Evolutionary conservation across 2,888 invertebrate genomes (phyloP).

Genomic region (Sarcophaga rosellei): DNA sequence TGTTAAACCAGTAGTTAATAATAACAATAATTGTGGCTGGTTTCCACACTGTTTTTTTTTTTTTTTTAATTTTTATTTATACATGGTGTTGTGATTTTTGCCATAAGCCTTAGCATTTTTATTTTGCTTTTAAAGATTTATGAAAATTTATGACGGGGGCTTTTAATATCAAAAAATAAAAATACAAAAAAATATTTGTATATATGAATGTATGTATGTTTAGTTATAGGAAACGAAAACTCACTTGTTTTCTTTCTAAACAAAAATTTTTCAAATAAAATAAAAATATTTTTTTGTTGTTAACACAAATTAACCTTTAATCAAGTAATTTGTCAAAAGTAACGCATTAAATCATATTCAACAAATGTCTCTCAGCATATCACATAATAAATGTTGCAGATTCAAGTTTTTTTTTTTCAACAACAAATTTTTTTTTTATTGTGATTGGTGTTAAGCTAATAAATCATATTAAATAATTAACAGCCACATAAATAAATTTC

Average conservation of each 20-base stretch:
- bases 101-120: conserved; percentile 55
- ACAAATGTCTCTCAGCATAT: not conserved
- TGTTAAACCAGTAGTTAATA: conserved; percentile 61
- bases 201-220: conserved; percentile 1
- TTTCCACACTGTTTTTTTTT: not conserved
- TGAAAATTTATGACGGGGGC: conserved; percentile 63
- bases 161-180: conserved; percentile 39
- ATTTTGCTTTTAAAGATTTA: conserved; percentile 54
- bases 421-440: not conserved
- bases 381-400: conserved; percentile 65
- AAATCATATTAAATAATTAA: conserved; percentile 68
- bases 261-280: conserved; percentile 18
- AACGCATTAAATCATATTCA: conserved; percentile 62
- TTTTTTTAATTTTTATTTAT: not conserved
- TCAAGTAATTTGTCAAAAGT: conserved; percentile 65
- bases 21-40: conserved; percentile 17
- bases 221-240: conserved; percentile 19
- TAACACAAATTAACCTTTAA: conserved; percentile 68
- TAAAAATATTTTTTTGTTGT: conserved; percentile 24
- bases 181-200: not conserved
- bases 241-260: conserved; percentile 15
- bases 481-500: conserved; percentile 66
- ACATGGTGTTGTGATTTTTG: conserved; percentile 65
- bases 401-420: conserved; percentile 53
- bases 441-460: conserved; percentile 45